Percentiles rank a stretch among this genome's conserved stretches.
phyloP scores from a whole-genome alignment of 2,113 vertebrate species.

The Leptosomus discolor region DNA sequence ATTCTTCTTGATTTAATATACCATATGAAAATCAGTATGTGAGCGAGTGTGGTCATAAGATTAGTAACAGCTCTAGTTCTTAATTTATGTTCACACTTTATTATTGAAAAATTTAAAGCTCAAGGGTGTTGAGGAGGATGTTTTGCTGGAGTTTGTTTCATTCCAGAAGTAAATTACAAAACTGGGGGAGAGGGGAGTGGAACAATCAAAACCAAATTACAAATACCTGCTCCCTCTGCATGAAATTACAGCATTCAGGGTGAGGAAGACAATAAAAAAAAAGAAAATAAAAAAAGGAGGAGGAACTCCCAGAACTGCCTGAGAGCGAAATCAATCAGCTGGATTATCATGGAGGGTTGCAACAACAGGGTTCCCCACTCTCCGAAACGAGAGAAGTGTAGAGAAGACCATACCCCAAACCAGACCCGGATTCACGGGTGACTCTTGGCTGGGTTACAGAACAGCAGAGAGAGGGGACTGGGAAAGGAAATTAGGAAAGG shows the following conservation, averaged over 20 bases:
- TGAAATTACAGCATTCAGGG: conserved; percentile 26
- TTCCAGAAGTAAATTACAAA: conserved; percentile 50
- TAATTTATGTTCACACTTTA: conserved; percentile 37
- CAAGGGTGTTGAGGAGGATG: conserved; percentile 32
- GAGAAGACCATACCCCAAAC: background rate
- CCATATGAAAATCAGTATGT: background rate
- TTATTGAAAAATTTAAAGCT: conserved; percentile 36
- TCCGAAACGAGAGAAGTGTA: background rate
- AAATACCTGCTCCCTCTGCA: conserved; percentile 34
- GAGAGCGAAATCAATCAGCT: background rate
- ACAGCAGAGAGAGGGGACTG: background rate
- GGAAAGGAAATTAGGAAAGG: background rate
- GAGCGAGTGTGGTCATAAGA: background rate
- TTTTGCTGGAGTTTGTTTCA: conserved; percentile 34
- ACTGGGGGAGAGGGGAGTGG: background rate
- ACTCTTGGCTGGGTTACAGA: background rate
- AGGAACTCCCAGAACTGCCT: background rate
- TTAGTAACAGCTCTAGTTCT: conserved; percentile 31
- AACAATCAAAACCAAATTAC: background rate
- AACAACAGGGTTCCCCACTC: background rate
- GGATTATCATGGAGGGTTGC: background rate
- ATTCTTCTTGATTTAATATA: conserved; percentile 32
- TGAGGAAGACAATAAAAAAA: background rate
- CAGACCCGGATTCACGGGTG: fast-evolving
- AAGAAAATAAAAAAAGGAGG: background rate